These are phyloP conservation scores for Lepidostoma basale DNA, from an alignment of 1,140 invertebrate genomes.

Conservation along the genomic window DNA sequence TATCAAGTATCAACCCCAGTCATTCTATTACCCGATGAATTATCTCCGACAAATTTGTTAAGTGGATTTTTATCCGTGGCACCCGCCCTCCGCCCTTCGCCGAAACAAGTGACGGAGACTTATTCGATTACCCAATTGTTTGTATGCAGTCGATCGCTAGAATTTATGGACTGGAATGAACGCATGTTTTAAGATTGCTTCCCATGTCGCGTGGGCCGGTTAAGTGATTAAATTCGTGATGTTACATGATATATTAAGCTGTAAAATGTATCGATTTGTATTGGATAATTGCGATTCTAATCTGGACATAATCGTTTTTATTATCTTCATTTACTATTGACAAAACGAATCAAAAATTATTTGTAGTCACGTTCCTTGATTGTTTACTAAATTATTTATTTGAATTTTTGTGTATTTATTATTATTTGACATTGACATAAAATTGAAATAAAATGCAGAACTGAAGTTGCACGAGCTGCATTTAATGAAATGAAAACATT, in stretches of 20 bases:
- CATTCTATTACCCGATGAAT: constrained; percentile 44
- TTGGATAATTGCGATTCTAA: too few relatives aligned
- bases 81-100: constrained; percentile 6
- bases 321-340: too few relatives aligned
- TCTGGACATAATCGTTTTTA: too few relatives aligned
- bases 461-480: too few relatives aligned
- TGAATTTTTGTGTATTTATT: too few relatives aligned
- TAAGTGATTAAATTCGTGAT: constrained; percentile 45
- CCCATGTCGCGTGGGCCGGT: constrained; percentile 21
- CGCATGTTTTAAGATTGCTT: constrained; percentile 33
- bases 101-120: not conserved
- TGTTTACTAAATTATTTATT: too few relatives aligned
- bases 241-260: constrained; percentile 11
- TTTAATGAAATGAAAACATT: too few relatives aligned
- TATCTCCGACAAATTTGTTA: constrained; percentile 47
- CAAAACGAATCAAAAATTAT: too few relatives aligned
- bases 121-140: constrained; percentile 39
- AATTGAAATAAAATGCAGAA: too few relatives aligned
- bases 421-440: too few relatives aligned
- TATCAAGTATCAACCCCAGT: constrained; percentile 7
- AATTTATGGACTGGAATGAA: constrained; percentile 30
- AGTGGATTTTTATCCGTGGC: constrained; percentile 45
- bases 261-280: too few relatives aligned
- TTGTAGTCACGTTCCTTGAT: too few relatives aligned
- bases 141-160: constrained; percentile 22